phyloP scores from a whole-genome alignment of 2,888 invertebrate species.

The Sepiola atlantica region DNA sequence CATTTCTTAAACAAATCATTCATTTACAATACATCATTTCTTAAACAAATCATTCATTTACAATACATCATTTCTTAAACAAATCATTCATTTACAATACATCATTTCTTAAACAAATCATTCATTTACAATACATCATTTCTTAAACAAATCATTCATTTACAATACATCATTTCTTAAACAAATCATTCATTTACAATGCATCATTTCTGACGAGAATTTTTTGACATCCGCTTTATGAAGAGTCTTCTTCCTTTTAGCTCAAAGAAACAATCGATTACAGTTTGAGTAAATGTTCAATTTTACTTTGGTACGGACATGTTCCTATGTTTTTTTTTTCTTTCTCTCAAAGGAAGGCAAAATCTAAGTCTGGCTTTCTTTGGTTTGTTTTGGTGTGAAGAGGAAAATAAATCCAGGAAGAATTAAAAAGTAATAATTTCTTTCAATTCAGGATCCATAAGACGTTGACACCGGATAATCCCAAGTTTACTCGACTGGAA shows the following conservation, averaged over 20 bases:
- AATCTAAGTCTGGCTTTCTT: no score
- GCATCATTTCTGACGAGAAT: background rate
- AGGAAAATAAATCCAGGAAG: background rate
- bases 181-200: background rate
- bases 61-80: no score
- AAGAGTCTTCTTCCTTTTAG: background rate
- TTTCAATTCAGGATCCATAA: constrained; percentile 72
- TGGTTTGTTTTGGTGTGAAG: background rate
- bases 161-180: no score
- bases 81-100: no score
- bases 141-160: no score
- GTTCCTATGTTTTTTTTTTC: no score
- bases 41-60: no score
- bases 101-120: no score
- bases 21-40: background rate
- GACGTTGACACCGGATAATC: constrained; percentile 87
- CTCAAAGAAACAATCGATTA: background rate
- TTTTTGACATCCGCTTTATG: background rate
- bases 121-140: no score
- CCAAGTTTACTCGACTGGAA: constrained; percentile 82
- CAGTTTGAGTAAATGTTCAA: background rate
- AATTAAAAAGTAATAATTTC: background rate
- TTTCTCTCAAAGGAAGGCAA: no score
- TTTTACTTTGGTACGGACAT: no score
- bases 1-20: background rate